phyloP scores from a whole-genome alignment of 2,113 vertebrate genomes.

The Noctilio leporinus region DNA sequence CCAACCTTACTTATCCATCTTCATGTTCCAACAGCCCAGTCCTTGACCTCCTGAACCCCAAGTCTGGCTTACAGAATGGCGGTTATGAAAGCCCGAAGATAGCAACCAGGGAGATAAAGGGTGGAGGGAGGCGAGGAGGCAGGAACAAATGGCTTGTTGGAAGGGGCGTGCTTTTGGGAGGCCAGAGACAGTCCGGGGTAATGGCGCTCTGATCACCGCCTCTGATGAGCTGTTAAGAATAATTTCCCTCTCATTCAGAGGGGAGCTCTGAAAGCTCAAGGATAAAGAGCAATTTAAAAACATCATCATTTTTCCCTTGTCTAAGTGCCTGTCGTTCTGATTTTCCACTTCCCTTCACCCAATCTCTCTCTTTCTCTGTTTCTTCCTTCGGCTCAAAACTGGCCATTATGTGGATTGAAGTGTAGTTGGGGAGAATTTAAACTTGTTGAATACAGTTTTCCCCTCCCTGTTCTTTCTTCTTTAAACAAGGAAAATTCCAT shows the following conservation, averaged over 20 bases:
- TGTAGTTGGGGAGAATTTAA: background rate
- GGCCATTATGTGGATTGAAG: background rate
- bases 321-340: background rate
- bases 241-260: background rate
- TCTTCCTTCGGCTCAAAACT: background rate
- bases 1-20: background rate
- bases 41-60: background rate
- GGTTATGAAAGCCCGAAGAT: background rate
- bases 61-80: background rate
- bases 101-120: background rate
- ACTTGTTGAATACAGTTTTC: background rate
- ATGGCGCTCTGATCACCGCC: background rate
- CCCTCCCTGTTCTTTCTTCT: background rate
- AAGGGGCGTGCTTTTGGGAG: background rate
- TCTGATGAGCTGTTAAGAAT: constrained; percentile 5
- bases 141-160: background rate
- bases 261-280: background rate
- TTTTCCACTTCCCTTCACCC: background rate
- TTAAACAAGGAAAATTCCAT: background rate
- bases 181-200: background rate
- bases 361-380: background rate
- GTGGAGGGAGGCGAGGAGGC: background rate
- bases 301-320: background rate
- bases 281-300: background rate
- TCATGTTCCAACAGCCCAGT: background rate